Base-by-base conservation (phyloP, 2,888 invertebrate genomes). In the Drosophila buzzatii region DNA sequence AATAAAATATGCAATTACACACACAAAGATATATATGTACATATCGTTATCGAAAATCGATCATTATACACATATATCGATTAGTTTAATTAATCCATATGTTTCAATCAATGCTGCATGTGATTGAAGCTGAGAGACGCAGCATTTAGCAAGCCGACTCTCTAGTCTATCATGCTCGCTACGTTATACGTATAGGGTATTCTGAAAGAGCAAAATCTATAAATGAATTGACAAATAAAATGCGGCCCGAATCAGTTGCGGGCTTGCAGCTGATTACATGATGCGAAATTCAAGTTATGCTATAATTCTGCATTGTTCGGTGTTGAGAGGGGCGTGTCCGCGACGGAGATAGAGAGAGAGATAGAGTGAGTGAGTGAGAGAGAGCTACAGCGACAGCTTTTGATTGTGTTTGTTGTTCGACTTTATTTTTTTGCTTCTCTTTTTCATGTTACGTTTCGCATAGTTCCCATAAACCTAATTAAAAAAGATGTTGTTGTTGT, bases 161-260 rank as follows among this genome's bases (percentile, higher is more conserved):
- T 18, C 14, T 8, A 14, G 33, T 35, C 57, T 10, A 7, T 16
- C 33, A 57, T 23, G 20, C 1, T 1, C 33, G 1, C 4, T 5
- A 10, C 9, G 2, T 1, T 18, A 4, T 14, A 16, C 5, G 5
- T n/a, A 70, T 52, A 49, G 56, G 63, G 63, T 70, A 60, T 39
- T 23, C 59, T 18, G 23, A 14, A 33, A 35, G 37, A 57, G 47
- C 12, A 49, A 60, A 53, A 79, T 86, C 86, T 86, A 75, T 81
- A 85, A 85, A 83, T 79, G 86, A 83, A 85, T 85, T 88, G 86
- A 88, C 89, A 85, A 85, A 88, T 85, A 72, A 88, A 88, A 85
- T 72, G 79, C 79, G 83, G 70, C 75, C 44, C 51, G 64, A 27
- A 55, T 55, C 39, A 31, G 41, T 65, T 52, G 61, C 47, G 72